Evolutionary conservation across 2,113 vertebrate genomes (phyloP), one percentile per base, ranked within the genome.

Genomic region (Macquaria australasica): DNA sequence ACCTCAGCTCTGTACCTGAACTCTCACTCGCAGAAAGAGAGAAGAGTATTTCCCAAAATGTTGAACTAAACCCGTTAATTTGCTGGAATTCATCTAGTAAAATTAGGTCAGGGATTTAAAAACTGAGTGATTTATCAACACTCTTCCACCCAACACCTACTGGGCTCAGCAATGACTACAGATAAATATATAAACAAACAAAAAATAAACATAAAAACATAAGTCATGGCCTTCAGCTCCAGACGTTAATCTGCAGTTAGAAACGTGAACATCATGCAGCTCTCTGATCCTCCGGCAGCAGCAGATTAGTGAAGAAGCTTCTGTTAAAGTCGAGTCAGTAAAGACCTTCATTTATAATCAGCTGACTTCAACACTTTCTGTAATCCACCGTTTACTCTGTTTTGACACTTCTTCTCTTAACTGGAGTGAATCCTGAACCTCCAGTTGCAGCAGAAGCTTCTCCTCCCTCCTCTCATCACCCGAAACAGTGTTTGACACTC

Each of bases 331-430:
- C 1, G 1, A 67, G 37, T 4, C 50, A 14, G 18, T 28, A 15
- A 73, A 72, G 20, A 69, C 21, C 11, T 50, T 51, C 8, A 53
- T 53, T 81, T 60, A 39, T n/a, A 67, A 74, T 50, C 48, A 70
- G 48, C 77, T 75, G 73, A 75, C 68, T 73, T 72, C 28, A 75
- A 3, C 48, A 63, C 48, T 66, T 43, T 58, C 6, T 53, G 0
- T 85, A 73, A 85, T 89, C 85, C 82, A 12, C 77, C 20, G 9
- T 53, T 72, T 7, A 55, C 41, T 60, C 9, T 55, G 51, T 73
- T 80, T 56, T 77, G 72, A 81, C 56, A 63, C 41, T 14, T 62
- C 37, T 18, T 39, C 5, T 31, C 66, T 37, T 10, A n/a, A 45
- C 20, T 55, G 50, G n/a, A 3, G 21, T 76, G 48, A 81, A 21